Evolutionary conservation across 2,797 vertebrate species (phyloP).

Genomic region (Pseudochaenichthys georgianus): DNA sequence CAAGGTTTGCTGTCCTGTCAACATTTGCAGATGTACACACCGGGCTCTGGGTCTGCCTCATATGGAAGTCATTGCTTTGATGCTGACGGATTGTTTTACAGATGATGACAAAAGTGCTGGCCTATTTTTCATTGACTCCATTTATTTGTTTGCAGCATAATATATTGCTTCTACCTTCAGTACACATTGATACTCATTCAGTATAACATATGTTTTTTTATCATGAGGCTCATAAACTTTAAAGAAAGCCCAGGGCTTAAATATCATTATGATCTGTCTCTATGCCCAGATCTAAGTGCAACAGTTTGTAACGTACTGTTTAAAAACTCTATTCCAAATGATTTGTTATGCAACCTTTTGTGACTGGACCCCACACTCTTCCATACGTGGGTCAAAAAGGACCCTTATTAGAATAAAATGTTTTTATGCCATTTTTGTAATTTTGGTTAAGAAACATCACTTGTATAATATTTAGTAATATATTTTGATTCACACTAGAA

Average conservation of each 20-base stretch:
- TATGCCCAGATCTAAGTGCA: neutral
- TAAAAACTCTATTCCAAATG: neutral
- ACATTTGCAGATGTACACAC: slow-evolving; percentile 50
- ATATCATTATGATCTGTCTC: neutral
- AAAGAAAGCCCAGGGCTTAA: neutral
- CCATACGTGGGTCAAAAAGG: no score
- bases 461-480: no score
- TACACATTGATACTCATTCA: neutral
- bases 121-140: slow-evolving; percentile 11
- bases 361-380: no score
- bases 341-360: neutral
- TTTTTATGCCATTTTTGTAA: no score
- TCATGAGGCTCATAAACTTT: neutral
- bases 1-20: slow-evolving; percentile 82
- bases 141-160: slow-evolving; percentile 28
- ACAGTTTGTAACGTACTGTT: neutral
- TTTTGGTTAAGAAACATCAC: no score
- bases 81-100: slow-evolving; percentile 17
- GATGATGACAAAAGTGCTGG: slow-evolving; percentile 30
- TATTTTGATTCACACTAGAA: no score
- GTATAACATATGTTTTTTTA: neutral
- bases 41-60: slow-evolving; percentile 25
- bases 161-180: neutral
- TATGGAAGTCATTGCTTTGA: slow-evolving; percentile 8
- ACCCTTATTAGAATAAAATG: no score